Conservation (phyloP, 2,797 vertebrate species). For the Xiphorhynchus erythropygius region DNA sequence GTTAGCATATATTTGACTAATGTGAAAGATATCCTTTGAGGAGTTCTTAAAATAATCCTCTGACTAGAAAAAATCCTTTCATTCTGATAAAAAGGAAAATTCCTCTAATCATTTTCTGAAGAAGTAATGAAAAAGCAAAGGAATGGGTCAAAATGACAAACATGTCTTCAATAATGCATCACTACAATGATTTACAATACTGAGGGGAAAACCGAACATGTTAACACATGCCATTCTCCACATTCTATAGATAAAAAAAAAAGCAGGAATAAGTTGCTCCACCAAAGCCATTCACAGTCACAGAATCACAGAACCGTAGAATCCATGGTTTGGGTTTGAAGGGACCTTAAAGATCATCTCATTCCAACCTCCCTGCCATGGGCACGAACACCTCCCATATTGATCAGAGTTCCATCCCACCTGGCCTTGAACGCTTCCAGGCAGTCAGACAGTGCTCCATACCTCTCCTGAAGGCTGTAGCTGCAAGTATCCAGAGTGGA, state of each 20-base stretch:
- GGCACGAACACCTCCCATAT: neutral
- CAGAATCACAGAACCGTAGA: neutral
- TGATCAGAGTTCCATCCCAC: neutral
- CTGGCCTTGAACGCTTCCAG: neutral
- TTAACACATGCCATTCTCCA: neutral
- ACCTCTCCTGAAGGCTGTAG: neutral
- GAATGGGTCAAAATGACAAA: neutral
- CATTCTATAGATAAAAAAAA: neutral
- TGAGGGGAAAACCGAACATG: neutral
- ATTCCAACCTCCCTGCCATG: rapidly evolving
- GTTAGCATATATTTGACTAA: neutral
- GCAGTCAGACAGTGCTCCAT: neutral
- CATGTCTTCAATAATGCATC: neutral
- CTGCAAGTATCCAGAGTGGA: neutral
- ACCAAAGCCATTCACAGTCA: neutral
- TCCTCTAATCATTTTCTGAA: neutral
- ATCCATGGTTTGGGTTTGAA: neutral
- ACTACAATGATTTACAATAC: neutral
- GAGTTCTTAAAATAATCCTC: neutral
- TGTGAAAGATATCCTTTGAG: neutral
- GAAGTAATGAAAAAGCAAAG: neutral
- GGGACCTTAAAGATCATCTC: neutral
- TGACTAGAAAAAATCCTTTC: neutral
- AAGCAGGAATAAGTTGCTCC: neutral
- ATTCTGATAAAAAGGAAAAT: neutral